Evolutionary conservation across 2,113 vertebrate genomes (phyloP).

Genomic region (Pristiophorus japonicus): DNA sequence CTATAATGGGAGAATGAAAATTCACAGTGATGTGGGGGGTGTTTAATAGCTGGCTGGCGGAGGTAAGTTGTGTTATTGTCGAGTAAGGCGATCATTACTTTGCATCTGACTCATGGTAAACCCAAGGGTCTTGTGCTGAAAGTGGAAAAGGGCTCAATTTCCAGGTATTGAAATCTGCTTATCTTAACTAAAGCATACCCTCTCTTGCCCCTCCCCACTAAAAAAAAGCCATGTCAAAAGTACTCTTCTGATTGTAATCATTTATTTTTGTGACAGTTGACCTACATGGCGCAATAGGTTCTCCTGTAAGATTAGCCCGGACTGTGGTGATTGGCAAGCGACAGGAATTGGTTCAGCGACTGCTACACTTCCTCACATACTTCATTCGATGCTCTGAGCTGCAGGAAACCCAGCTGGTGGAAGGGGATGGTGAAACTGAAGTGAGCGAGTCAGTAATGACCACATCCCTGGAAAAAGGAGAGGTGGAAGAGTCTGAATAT

Average conservation of each 20-base stretch:
- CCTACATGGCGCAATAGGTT: constrained; percentile 90
- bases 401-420: constrained; percentile 85
- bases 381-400: constrained; percentile 97
- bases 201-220: not conserved
- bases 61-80: not conserved
- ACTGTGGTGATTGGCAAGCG: constrained; percentile 86
- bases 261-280: constrained; percentile 65
- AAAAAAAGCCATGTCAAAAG: not conserved
- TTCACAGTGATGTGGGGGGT: not conserved
- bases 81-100: not conserved
- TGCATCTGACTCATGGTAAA: not conserved
- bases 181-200: not conserved
- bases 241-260: constrained; percentile 36
- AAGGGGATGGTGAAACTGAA: constrained; percentile 71
- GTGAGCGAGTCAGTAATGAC: constrained; percentile 95
- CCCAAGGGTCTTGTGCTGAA: not conserved
- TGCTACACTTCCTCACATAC: constrained; percentile 94
- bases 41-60: not conserved
- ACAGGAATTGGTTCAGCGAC: constrained; percentile 87
- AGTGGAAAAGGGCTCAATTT: not conserved
- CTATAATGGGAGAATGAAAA: not conserved
- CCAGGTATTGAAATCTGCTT: not conserved
- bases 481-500: constrained; percentile 94
- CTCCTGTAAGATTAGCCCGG: constrained; percentile 83
- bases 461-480: constrained; percentile 86